Conservation (phyloP, 2,113 vertebrate genomes). For the Nothocercus nigrocapillus region DNA sequence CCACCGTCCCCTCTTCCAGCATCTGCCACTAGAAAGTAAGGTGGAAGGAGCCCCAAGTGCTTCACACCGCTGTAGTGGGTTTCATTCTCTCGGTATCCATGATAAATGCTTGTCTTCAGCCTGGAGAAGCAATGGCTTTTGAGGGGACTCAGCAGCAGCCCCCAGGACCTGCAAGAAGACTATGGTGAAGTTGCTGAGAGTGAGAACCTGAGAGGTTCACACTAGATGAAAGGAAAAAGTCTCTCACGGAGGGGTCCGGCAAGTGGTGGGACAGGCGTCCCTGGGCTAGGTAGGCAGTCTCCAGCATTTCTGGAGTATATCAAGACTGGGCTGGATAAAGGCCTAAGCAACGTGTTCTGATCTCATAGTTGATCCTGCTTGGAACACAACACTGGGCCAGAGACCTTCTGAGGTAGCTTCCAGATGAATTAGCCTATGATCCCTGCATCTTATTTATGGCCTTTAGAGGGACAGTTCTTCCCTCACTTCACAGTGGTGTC, state of each 20-base stretch:
- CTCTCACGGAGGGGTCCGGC: too few relatives aligned
- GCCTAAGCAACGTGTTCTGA: not conserved
- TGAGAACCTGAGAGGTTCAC: not conserved
- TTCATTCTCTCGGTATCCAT: not conserved
- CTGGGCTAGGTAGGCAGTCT: not conserved
- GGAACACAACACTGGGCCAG: not conserved
- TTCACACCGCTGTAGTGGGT: not conserved
- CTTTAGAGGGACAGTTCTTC: not conserved
- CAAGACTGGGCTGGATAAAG: not conserved
- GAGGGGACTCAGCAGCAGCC: not conserved
- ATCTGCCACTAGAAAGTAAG: not conserved
- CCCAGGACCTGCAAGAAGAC: not conserved
- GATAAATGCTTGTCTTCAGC: not conserved
- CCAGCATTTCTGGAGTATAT: not conserved
- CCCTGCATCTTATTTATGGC: not conserved
- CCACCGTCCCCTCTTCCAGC: not conserved
- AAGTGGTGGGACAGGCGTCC: not conserved
- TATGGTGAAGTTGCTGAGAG: not conserved
- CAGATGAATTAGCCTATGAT: fast-evolving
- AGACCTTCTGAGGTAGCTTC: not conserved
- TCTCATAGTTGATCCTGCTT: not conserved
- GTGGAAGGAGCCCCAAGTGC: not conserved
- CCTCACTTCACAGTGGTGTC: not conserved
- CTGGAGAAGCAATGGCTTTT: not conserved
- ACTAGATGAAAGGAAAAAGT: not conserved